A percentile compares a stretch with the other conserved stretches of the same genome.
These are phyloP conservation scores for Tetraodon nigroviridis DNA, from an alignment of 2,113 vertebrate species.

Conservation along the genomic window DNA sequence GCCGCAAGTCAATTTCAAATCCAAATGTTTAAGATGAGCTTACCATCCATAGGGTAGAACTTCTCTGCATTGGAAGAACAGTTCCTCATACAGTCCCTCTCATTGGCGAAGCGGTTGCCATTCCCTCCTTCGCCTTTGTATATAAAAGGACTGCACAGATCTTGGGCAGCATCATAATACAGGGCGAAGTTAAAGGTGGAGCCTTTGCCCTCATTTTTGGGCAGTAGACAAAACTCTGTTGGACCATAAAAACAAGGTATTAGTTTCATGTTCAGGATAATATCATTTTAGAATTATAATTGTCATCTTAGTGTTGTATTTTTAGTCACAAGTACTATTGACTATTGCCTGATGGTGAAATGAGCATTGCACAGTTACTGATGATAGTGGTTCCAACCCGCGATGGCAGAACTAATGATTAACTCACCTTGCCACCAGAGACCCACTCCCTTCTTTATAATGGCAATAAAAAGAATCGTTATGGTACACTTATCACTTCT, in stretches of 20 bases:
- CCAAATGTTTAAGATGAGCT: slow-evolving; percentile 22
- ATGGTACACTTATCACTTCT: slow-evolving; percentile 21
- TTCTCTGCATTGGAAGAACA: slow-evolving; percentile 50
- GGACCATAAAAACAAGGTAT: slow-evolving; percentile 18
- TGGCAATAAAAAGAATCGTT: slow-evolving; percentile 57
- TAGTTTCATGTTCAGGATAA: background rate
- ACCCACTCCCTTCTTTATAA: slow-evolving; percentile 70
- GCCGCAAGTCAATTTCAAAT: background rate
- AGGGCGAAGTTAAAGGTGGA: background rate
- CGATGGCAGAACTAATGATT: slow-evolving; percentile 58
- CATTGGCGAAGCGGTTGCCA: slow-evolving; percentile 64
- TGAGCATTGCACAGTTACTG: background rate
- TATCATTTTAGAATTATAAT: background rate
- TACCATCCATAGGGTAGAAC: slow-evolving; percentile 62
- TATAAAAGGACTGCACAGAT: slow-evolving; percentile 61
- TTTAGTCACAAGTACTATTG: background rate
- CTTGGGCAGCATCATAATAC: slow-evolving; percentile 25
- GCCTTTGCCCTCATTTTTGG: slow-evolving; percentile 29
- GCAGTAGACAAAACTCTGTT: slow-evolving; percentile 55
- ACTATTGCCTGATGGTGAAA: background rate
- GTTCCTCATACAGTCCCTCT: slow-evolving; percentile 63
- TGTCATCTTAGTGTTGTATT: background rate
- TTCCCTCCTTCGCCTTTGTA: slow-evolving; percentile 68
- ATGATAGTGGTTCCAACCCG: slow-evolving; percentile 7
- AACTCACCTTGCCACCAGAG: slow-evolving; percentile 48